Percentiles rank a stretch among this genome's conserved stretches.
These are phyloP conservation scores for Ophion costatus DNA, from an alignment of 2,888 invertebrate species.

Conservation along the genomic window DNA sequence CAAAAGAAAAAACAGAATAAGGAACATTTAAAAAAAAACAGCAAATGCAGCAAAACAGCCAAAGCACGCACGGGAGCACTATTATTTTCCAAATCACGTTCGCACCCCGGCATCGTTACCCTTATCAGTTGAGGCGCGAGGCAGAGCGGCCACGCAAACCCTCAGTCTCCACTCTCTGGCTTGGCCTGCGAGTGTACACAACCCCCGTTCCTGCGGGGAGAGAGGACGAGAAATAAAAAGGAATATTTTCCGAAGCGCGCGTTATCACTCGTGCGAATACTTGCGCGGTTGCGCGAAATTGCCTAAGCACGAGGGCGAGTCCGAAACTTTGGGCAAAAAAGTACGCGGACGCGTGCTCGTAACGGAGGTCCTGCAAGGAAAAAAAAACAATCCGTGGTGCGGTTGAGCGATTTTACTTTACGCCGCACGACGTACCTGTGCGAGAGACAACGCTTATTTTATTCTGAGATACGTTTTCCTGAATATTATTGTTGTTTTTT, in stretches of 20 bases:
- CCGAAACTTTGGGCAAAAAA: background rate
- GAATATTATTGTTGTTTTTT: no score
- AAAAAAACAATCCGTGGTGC: background rate
- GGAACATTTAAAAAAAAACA: conserved; percentile 23
- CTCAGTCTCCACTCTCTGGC: conserved; percentile 14
- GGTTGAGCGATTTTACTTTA: background rate
- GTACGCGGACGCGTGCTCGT: background rate
- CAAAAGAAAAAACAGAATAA: background rate
- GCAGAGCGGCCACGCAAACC: conserved; percentile 22
- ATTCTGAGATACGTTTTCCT: background rate
- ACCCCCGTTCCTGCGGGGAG: background rate
- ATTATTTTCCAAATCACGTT: conserved; percentile 71
- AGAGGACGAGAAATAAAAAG: background rate
- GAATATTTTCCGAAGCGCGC: conserved; percentile 59
- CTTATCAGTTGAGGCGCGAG: conserved; percentile 65
- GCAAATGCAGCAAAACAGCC: conserved; percentile 50
- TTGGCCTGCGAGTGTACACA: background rate
- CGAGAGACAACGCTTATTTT: background rate
- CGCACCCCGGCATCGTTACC: conserved; percentile 67
- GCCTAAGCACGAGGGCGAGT: background rate
- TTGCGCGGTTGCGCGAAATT: background rate
- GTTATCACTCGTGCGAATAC: conserved; percentile 61
- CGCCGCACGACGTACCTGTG: background rate
- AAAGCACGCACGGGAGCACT: conserved; percentile 41
- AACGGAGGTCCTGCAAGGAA: background rate